phyloP scores from a whole-genome alignment of 2,888 invertebrate species.

The Macrophya annulata region DNA sequence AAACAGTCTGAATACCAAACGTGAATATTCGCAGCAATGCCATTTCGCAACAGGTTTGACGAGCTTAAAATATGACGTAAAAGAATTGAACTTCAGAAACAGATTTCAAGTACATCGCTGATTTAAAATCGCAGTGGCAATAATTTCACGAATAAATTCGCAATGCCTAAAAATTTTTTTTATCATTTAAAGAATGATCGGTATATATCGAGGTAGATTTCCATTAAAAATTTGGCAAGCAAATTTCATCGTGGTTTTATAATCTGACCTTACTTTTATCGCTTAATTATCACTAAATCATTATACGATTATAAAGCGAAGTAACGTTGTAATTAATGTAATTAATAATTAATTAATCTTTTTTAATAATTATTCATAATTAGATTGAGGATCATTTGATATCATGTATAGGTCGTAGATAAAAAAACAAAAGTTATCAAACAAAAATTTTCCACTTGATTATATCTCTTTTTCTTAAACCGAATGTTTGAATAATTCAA shows the following conservation, averaged over 20 bases:
- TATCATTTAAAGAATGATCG: background rate
- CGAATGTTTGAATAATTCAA: background rate
- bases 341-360: background rate
- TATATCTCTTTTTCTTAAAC: background rate
- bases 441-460: background rate
- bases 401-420: background rate
- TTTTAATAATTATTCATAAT: background rate
- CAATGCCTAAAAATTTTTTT: slow-evolving; percentile 15
- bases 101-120: slow-evolving; percentile 6
- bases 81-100: slow-evolving; percentile 11
- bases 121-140: background rate
- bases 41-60: slow-evolving; percentile 33
- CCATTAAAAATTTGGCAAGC: background rate
- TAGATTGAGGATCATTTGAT: background rate
- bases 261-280: background rate
- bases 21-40: background rate
- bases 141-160: background rate
- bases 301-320: background rate
- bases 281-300: background rate
- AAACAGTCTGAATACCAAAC: background rate
- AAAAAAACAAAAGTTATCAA: background rate
- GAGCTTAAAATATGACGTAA: background rate
- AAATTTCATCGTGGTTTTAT: background rate
- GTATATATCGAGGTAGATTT: background rate
- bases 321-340: background rate